A percentile compares a stretch with the other conserved stretches of the same genome.
These are phyloP conservation scores for Synergus itoensis DNA, from an alignment of 2,888 invertebrate genomes.

Conservation along the genomic window DNA sequence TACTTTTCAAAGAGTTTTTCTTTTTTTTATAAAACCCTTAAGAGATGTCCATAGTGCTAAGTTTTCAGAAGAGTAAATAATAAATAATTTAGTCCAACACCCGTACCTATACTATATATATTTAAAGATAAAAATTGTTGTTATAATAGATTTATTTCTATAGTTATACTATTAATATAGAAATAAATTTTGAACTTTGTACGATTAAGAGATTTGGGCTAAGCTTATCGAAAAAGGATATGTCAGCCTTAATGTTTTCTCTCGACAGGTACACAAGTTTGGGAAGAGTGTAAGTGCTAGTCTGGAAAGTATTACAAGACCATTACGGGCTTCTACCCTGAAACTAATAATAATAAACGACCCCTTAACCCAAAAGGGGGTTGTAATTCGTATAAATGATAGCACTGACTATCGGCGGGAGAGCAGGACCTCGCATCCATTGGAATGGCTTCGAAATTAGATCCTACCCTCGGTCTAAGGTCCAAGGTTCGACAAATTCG, in stretches of 20 bases:
- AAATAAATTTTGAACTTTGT: neutral
- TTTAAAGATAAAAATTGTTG: neutral
- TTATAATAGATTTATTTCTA: too few species aligned
- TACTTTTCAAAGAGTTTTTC: too few species aligned
- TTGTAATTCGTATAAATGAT: slow-evolving; percentile 78
- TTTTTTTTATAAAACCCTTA: too few species aligned
- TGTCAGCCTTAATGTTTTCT: neutral
- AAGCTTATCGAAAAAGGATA: slow-evolving; percentile 17
- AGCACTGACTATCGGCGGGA: slow-evolving; percentile 60
- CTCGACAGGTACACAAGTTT: slow-evolving; percentile 30
- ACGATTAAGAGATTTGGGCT: neutral
- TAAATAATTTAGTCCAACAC: too few species aligned
- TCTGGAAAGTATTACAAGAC: slow-evolving; percentile 54
- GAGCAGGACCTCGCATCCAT: slow-evolving; percentile 65
- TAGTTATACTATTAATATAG: too few species aligned
- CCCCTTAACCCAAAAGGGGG: slow-evolving; percentile 64
- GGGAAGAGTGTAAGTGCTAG: slow-evolving; percentile 25
- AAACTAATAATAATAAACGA: slow-evolving; percentile 74
- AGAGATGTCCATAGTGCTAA: too few species aligned
- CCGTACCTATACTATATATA: neutral
- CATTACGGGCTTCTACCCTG: slow-evolving; percentile 59
- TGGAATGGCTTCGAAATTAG: slow-evolving; percentile 76
- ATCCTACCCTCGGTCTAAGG: slow-evolving; percentile 71
- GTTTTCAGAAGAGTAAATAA: too few species aligned
- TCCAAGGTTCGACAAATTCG: slow-evolving; percentile 77